phyloP scores from a whole-genome alignment of 2,113 vertebrate species.

The Pterophyllum scalare region DNA sequence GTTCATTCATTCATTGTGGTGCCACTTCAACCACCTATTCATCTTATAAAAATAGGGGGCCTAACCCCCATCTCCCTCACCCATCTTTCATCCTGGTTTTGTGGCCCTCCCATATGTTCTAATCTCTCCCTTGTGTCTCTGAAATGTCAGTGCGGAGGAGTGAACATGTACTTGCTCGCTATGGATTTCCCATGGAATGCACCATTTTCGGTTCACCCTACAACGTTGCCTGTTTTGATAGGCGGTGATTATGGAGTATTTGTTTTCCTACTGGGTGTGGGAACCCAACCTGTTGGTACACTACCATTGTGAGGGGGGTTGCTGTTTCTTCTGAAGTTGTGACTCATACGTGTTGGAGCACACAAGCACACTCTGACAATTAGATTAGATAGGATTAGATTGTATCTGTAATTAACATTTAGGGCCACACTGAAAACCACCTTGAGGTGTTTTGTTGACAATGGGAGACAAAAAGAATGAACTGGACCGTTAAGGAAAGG shows the following conservation, averaged over 20 bases:
- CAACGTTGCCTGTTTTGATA: conserved; percentile 80
- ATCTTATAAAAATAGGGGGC: conserved; percentile 71
- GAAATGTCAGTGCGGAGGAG: conserved; percentile 75
- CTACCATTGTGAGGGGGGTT: conserved; percentile 59
- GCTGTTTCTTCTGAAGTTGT: conserved; percentile 37
- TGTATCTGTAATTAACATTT: conserved; percentile 42
- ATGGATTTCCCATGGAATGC: conserved; percentile 84
- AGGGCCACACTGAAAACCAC: conserved; percentile 4
- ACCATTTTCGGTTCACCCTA: conserved; percentile 75
- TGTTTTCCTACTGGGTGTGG: conserved; percentile 83
- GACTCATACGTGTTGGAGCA: conserved; percentile 55
- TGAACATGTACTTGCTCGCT: conserved; percentile 81
- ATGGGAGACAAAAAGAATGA: neutral
- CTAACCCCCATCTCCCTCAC: conserved; percentile 70
- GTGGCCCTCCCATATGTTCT: conserved; percentile 73
- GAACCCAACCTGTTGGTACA: conserved; percentile 83
- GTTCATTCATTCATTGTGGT: conserved; percentile 50
- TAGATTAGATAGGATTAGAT: conserved; percentile 56
- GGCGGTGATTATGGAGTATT: conserved; percentile 79
- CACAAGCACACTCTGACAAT: conserved; percentile 36
- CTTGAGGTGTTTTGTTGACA: conserved; percentile 45
- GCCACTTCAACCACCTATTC: conserved; percentile 57
- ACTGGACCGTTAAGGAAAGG: conserved; percentile 7
- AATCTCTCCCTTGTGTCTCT: conserved; percentile 77
- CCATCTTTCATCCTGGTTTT: conserved; percentile 73